Evolutionary conservation across 1,140 invertebrate species (phyloP), one percentile per base, ranked within the genome.

Genomic region (Oppia nitens): DNA sequence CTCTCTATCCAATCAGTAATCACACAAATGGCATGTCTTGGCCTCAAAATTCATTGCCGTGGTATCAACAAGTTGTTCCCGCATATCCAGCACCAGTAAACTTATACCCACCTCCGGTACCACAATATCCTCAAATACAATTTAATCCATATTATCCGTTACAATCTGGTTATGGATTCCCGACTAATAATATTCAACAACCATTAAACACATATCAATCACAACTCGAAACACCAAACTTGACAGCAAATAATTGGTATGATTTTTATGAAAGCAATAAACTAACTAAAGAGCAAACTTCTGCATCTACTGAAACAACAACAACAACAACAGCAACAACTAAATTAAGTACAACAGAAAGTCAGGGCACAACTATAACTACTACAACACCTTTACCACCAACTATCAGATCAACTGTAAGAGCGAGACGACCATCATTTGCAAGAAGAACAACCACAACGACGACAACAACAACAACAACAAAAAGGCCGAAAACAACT

Each of bases 361-460:
- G 17, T 14, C n/a, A 47, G n/a, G 49, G 59, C 2, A 58, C 62
- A 17, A 57, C 27, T 3, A 25, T 24, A 28, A 47, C 58, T 45
- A 62, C 61, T 21, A 54, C 24, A 55, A 47, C 20, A 21, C 17
- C 47, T 9, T 20, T n/a, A 57, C 66, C 24, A 60, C 66, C 2
- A 64, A 67, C 3, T 66, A 57, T 47, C 72, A 71, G 54, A 66
- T 62, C 40, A 63, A 65, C 20, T 64, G 64, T 24, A 67, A 66
- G 17, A 52, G 49, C 32, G 3, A 49, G n/a, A 21, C 9, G n/a
- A 62, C 12, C 32, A 47, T 24, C 24, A 48, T 23, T 25, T 21
- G 3, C 21, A 20, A 2, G 20, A 45, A 28, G 17, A 20, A 56
- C 28, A 3, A 58, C 54, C 21, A 21, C 27, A 4, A 25, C 3